Evolutionary conservation across 92 coral and sea anemone species (phyloP).

Genomic region (Metridium senile): DNA sequence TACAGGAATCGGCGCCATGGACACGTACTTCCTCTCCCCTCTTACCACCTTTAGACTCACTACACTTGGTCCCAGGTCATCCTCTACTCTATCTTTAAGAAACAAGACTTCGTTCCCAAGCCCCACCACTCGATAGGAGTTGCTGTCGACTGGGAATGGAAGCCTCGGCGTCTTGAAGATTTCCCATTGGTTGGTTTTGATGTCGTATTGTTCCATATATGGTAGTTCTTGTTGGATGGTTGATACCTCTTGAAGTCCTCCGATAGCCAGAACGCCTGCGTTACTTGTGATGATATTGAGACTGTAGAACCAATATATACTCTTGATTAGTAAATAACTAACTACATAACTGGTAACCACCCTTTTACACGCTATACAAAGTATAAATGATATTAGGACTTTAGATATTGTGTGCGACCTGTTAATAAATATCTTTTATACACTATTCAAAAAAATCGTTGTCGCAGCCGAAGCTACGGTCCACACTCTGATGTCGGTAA

Average conservation of each 20-base stretch:
- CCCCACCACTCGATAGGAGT: constrained; percentile 66
- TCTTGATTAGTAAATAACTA: too few species aligned
- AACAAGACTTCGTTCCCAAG: constrained; percentile 51
- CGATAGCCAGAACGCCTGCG: constrained; percentile 61
- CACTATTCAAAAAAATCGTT: too few species aligned
- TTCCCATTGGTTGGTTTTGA: constrained; percentile 76
- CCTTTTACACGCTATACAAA: too few species aligned
- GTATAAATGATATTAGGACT: too few species aligned
- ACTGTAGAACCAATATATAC: constrained; percentile 50
- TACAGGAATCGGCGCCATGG: constrained; percentile 42
- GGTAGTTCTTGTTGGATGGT: constrained; percentile 62
- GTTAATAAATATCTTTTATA: too few species aligned
- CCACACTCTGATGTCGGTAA: too few species aligned
- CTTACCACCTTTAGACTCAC: constrained; percentile 34
- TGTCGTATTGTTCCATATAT: constrained; percentile 74
- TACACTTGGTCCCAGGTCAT: constrained; percentile 58
- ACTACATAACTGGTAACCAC: too few species aligned
- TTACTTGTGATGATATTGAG: constrained; percentile 55
- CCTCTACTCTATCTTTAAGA: constrained; percentile 50
- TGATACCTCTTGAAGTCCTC: constrained; percentile 81
- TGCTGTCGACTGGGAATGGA: constrained; percentile 74
- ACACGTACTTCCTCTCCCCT: constrained; percentile 19
- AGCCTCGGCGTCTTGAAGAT: constrained; percentile 39
- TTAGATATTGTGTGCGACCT: too few species aligned
- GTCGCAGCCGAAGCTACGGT: too few species aligned